phyloP scores from a whole-genome alignment of 2,797 vertebrate genomes.

The Pseudochirops cupreus region DNA sequence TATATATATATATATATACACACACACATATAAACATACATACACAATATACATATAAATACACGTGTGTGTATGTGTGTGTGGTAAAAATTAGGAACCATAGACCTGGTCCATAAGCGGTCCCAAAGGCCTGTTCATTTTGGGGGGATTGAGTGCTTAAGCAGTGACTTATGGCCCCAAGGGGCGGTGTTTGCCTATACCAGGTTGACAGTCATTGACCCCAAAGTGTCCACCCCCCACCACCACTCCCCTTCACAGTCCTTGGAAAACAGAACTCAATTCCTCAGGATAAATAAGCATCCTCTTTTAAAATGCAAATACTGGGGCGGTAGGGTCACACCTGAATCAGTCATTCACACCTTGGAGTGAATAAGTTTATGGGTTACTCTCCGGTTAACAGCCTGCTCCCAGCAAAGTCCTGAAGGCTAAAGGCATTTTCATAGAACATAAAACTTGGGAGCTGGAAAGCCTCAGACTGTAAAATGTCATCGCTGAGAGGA shows the following conservation, averaged over 20 bases:
- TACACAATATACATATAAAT: neutral
- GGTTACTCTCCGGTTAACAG: neutral
- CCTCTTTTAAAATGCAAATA: slow-evolving; percentile 12
- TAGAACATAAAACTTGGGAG: neutral
- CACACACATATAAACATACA: neutral
- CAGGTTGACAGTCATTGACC: neutral
- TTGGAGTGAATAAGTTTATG: neutral
- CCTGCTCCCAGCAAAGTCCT: neutral
- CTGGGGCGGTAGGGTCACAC: neutral
- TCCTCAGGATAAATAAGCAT: neutral
- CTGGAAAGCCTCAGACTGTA: neutral
- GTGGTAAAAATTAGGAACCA: neutral
- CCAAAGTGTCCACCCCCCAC: neutral
- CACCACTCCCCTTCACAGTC: neutral
- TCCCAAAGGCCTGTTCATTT: neutral
- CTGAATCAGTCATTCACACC: neutral
- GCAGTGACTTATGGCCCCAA: neutral
- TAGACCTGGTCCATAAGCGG: neutral
- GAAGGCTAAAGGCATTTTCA: slow-evolving; percentile 1
- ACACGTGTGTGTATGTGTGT: neutral
- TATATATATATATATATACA: neutral
- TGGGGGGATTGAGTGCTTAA: neutral
- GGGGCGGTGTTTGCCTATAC: neutral
- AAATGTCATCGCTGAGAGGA: neutral
- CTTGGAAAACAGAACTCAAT: neutral